Base-by-base conservation (phyloP, 2,113 vertebrate species). In the Lagenorhynchus albirostris region DNA sequence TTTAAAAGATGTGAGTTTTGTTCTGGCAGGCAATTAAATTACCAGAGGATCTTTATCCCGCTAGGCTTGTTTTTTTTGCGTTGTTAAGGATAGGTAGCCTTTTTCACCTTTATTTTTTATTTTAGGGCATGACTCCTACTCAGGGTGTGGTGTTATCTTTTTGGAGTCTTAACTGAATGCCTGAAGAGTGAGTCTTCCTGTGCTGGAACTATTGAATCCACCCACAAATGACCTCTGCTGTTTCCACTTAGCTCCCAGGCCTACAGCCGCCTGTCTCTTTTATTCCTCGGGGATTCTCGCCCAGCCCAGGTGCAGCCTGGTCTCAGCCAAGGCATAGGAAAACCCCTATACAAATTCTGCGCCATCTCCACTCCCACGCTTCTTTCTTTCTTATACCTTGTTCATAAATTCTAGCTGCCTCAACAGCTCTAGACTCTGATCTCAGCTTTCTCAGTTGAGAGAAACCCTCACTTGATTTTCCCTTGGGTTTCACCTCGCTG, bases 281-380 rank as follows among this genome's bases (percentile, higher is more conserved):
- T 26, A 20, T 67, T 67, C 29, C 33, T 12, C 6, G 60, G 36
- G 18, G 26, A 6, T 63, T 79, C 36, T 38, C 17, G 9, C 8
- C 31, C 68, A 50, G 44, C 7, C 50, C 11, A 12, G 53, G 38
- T 71, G 4, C 44, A 65, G 36, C 38, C n/a, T 38, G 8, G 50
- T 63, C 15, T 84, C 36, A 73, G 73, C 60, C 23, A 63, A 12
- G 38, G 50, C 60, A n/a, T 55, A 44, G 62, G 31, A 63, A 91
- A 60, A 50, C 18, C 0, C 44, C 2, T 18, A 0, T 12, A 10
- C 31, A 55, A 3, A 5, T 33, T 77, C 29, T 50, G 9, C 14
- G 47, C 53, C 1, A 2, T 31, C 26, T 1, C 29, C 5, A 25
- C 17, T 6, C 1, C 6, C 10, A 7, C 18, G 7, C 60, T 74